phyloP scores from a whole-genome alignment of 1,140 invertebrate genomes.

The Microplitis demolitor region DNA sequence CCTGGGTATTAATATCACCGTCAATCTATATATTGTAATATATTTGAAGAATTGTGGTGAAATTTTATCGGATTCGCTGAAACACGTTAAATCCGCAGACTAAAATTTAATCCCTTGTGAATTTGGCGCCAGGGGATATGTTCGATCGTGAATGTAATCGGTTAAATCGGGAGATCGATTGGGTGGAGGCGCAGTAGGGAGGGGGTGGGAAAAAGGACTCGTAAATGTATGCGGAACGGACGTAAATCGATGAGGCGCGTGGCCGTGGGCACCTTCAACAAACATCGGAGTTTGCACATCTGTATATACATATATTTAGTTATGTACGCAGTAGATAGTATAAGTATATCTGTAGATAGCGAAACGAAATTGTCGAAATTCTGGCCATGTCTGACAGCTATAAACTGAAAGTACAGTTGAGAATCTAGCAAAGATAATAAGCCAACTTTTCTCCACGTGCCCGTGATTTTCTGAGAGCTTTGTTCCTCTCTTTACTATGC shows the following conservation, averaged over 20 bases:
- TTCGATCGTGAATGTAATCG: constrained; percentile 5
- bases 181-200: neutral
- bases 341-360: neutral
- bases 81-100: neutral
- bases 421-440: neutral
- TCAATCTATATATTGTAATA: neutral
- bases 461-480: neutral
- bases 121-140: neutral
- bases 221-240: neutral
- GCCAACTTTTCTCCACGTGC: neutral
- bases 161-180: neutral
- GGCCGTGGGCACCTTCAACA: neutral
- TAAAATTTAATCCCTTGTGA: constrained; percentile 1
- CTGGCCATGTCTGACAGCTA: neutral
- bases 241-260: constrained; percentile 6
- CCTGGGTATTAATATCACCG: neutral
- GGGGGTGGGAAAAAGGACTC: neutral
- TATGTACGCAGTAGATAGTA: neutral
- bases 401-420: neutral
- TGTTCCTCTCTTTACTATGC: neutral
- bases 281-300: neutral
- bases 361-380: neutral
- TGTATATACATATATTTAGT: no score
- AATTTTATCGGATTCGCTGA: neutral
- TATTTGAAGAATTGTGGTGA: neutral